A percentile compares a stretch with the other conserved stretches of the same genome.
Conservation (phyloP, 2,888 invertebrate genomes). For the Selenia dentaria region DNA sequence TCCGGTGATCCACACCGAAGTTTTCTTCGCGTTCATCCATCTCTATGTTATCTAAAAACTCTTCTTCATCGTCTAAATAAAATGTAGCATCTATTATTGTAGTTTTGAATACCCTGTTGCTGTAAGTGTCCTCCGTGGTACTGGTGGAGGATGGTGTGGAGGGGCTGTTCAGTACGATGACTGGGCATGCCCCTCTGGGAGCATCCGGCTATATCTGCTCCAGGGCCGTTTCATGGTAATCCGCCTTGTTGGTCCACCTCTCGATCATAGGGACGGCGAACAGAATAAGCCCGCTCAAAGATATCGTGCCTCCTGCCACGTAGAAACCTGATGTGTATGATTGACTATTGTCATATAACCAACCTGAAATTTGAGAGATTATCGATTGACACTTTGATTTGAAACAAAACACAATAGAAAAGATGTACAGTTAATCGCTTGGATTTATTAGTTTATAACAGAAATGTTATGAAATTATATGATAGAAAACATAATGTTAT, state of each 20-base stretch:
- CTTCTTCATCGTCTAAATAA: slow-evolving; percentile 53
- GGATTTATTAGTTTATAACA: too few species aligned
- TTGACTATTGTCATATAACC: slow-evolving; percentile 89
- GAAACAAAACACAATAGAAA: too few species aligned
- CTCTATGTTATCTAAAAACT: slow-evolving; percentile 59
- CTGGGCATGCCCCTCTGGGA: slow-evolving; percentile 47
- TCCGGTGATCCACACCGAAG: slow-evolving; percentile 51
- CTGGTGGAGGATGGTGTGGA: slow-evolving; percentile 65
- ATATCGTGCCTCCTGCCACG: slow-evolving; percentile 94
- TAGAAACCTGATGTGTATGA: slow-evolving; percentile 96
- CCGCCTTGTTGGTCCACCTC: slow-evolving; percentile 53
- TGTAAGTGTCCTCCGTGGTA: slow-evolving; percentile 63
- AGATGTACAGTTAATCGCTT: too few species aligned
- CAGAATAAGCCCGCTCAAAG: slow-evolving; percentile 94
- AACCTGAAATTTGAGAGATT: slow-evolving; percentile 88
- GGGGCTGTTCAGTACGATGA: slow-evolving; percentile 75
- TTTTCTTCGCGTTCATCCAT: slow-evolving; percentile 59
- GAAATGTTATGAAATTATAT: too few species aligned
- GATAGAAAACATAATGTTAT: too few species aligned
- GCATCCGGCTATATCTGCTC: slow-evolving; percentile 74
- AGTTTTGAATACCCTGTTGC: slow-evolving; percentile 77
- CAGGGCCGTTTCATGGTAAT: slow-evolving; percentile 57
- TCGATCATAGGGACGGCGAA: slow-evolving; percentile 92
- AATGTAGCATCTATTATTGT: slow-evolving; percentile 64
- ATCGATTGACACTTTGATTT: too few species aligned